Conservation (phyloP, 1,140 invertebrate species). For the Aphis craccivora region DNA sequence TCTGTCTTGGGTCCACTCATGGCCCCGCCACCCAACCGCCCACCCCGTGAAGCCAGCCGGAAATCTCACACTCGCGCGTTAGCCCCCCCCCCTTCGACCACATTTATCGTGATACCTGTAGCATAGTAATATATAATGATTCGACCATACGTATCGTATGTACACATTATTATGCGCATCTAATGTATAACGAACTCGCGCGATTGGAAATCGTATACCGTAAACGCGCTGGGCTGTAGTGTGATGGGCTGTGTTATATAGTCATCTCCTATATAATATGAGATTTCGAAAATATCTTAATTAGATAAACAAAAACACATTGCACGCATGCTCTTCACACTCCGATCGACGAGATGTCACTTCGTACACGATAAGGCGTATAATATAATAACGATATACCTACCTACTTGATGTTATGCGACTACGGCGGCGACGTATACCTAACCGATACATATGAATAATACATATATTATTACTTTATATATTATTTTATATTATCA, state of each 20-base stretch:
- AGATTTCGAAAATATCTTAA: constrained; percentile 28
- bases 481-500: not conserved
- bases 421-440: not conserved
- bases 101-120: not conserved
- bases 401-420: not conserved
- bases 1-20: not conserved
- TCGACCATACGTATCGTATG: too few species aligned
- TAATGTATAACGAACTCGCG: not conserved
- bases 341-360: not conserved
- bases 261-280: not conserved
- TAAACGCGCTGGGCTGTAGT: not conserved
- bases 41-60: too few species aligned
- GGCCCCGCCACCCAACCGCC: too few species aligned
- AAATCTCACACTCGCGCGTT: not conserved
- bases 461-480: constrained; percentile 12
- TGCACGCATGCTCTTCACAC: not conserved
- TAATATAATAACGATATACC: not conserved
- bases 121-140: not conserved
- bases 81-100: not conserved
- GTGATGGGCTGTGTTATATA: not conserved
- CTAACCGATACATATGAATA: not conserved
- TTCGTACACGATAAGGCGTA: not conserved
- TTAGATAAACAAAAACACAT: not conserved
- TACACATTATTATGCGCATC: not conserved
- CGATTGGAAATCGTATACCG: not conserved